Evolutionary conservation across 2,888 invertebrate genomes (phyloP).

Genomic region (Tyria jacobaeae): DNA sequence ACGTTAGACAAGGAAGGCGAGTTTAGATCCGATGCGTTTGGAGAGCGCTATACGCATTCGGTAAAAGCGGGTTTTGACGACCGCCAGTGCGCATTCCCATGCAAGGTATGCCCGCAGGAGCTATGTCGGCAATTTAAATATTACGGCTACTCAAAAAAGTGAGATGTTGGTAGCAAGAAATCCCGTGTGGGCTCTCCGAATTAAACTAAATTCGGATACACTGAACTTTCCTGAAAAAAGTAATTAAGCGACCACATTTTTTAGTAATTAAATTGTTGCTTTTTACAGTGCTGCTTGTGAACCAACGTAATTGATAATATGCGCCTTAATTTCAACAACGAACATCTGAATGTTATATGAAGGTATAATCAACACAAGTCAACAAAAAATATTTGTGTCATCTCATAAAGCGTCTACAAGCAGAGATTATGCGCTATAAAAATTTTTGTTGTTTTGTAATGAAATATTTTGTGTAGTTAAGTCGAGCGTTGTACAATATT

Average conservation of each 20-base stretch:
- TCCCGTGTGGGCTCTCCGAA: slow-evolving; percentile 78
- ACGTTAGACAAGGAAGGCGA: slow-evolving; percentile 77
- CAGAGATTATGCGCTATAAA: slow-evolving; percentile 79
- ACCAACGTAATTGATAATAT: slow-evolving; percentile 76
- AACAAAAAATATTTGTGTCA: slow-evolving; percentile 57
- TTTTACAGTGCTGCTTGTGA: slow-evolving; percentile 60
- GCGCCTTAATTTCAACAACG: slow-evolving; percentile 67
- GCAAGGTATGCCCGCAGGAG: slow-evolving; percentile 84
- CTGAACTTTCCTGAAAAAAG: slow-evolving; percentile 75
- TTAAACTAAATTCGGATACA: slow-evolving; percentile 76
- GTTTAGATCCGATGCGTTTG: slow-evolving; percentile 69
- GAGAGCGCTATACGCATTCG: slow-evolving; percentile 80
- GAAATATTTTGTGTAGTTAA: slow-evolving; percentile 42
- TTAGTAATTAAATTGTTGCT: slow-evolving; percentile 82
- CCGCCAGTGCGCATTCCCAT: slow-evolving; percentile 84
- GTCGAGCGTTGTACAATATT: slow-evolving; percentile 45
- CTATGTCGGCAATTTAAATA: slow-evolving; percentile 85
- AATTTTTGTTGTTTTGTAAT: slow-evolving; percentile 67
- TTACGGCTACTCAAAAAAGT: slow-evolving; percentile 86
- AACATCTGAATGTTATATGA: slow-evolving; percentile 66
- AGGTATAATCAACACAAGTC: slow-evolving; percentile 72
- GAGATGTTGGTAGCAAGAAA: slow-evolving; percentile 83
- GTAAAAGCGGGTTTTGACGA: slow-evolving; percentile 82
- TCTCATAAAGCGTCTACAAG: slow-evolving; percentile 63
- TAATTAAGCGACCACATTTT: slow-evolving; percentile 78